phyloP scores from a whole-genome alignment of 2,888 invertebrate species.

The Tetranychus piercei region DNA sequence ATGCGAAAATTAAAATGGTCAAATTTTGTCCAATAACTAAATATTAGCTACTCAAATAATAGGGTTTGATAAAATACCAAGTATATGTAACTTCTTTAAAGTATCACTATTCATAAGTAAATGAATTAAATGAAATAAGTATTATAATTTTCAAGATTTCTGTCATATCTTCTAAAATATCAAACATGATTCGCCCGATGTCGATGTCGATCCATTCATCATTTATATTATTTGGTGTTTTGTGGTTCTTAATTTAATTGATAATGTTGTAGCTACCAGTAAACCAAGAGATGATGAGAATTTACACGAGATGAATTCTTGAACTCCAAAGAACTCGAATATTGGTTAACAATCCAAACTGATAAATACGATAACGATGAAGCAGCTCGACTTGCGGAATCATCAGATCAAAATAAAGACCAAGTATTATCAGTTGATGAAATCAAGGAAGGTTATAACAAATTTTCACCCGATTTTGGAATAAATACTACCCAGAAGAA shows the following conservation, averaged over 20 bases:
- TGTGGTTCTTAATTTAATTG: background rate
- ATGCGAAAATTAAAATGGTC: too few species aligned
- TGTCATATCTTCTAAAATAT: too few species aligned
- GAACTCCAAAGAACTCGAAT: conserved; percentile 36
- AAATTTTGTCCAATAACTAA: too few species aligned
- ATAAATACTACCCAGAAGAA: conserved; percentile 18
- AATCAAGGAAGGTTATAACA: conserved; percentile 23
- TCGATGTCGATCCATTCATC: background rate
- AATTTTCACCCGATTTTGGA: conserved; percentile 27
- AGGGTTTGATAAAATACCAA: too few species aligned
- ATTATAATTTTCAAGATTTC: too few species aligned
- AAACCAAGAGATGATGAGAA: conserved; percentile 13
- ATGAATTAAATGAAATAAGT: too few species aligned
- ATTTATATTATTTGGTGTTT: background rate
- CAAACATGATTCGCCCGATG: background rate
- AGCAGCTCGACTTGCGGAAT: conserved; percentile 37
- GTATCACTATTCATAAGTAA: too few species aligned
- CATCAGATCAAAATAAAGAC: conserved; percentile 35
- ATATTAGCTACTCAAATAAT: too few species aligned
- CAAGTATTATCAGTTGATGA: conserved; percentile 25
- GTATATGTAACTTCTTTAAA: too few species aligned
- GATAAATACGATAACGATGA: conserved; percentile 40
- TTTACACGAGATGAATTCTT: conserved; percentile 34
- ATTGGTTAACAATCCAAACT: conserved; percentile 40
- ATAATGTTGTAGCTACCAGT: background rate